Conservation (phyloP, 2,113 vertebrate species). For the Campylomormyrus numenius region DNA sequence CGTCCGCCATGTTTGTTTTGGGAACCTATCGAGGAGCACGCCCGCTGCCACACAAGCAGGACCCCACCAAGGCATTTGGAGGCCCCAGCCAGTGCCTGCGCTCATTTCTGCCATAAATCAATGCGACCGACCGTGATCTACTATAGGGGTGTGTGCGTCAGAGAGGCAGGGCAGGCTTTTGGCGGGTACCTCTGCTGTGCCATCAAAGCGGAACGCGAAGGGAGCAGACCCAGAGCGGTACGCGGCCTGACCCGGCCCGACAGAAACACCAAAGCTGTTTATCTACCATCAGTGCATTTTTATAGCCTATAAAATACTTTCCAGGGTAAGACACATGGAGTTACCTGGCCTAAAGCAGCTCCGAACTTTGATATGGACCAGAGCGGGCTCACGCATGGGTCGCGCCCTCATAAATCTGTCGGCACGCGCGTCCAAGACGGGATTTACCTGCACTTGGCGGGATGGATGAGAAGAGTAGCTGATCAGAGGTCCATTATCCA, state of each 20-base stretch:
- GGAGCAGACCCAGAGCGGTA: not conserved
- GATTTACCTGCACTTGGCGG: conserved; percentile 56
- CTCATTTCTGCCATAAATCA: conserved; percentile 13
- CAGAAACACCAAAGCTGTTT: not conserved
- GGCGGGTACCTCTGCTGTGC: not conserved
- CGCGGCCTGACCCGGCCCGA: not conserved
- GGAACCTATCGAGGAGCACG: not conserved
- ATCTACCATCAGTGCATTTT: not conserved
- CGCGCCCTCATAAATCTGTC: conserved; percentile 59
- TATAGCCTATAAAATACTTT: not conserved
- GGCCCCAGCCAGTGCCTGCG: not conserved
- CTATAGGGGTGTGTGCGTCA: not conserved
- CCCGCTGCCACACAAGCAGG: not conserved
- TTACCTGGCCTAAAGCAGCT: not conserved
- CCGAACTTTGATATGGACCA: conserved; percentile 25
- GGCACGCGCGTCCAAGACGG: conserved; percentile 24
- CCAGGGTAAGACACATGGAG: not conserved
- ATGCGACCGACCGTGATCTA: not conserved
- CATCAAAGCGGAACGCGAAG: not conserved
- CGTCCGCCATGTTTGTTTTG: not conserved
- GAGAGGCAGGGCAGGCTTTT: not conserved
- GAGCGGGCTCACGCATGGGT: conserved; percentile 48
- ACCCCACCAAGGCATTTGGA: not conserved
- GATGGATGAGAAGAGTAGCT: conserved; percentile 51
- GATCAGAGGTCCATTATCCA: conserved; percentile 35